phyloP scores from a whole-genome alignment of 2,113 vertebrate genomes.

The Halcyon senegalensis region DNA sequence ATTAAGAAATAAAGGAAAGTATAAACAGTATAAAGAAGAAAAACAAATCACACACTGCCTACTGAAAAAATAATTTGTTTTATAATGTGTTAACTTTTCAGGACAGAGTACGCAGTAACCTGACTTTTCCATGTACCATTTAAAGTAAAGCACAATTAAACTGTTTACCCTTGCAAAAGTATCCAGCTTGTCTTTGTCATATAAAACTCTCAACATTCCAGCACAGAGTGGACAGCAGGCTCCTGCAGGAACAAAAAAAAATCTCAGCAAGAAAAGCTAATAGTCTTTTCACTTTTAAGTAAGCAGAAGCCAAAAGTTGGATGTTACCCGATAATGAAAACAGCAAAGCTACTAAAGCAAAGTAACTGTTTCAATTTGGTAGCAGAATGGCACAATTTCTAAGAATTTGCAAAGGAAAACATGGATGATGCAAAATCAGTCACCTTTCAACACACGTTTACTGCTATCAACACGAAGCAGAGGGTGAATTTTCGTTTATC shows the following conservation, averaged over 20 bases:
- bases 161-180: constrained; percentile 88
- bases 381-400: background rate
- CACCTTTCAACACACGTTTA: background rate
- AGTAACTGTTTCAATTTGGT: background rate
- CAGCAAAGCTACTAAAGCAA: background rate
- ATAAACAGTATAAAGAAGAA: background rate
- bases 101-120: background rate
- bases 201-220: constrained; percentile 92
- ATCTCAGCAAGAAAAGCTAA: background rate
- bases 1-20: background rate
- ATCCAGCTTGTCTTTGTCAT: constrained; percentile 93
- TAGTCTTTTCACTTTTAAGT: background rate
- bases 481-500: background rate
- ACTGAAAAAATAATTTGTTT: background rate
- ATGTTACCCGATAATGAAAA: background rate
- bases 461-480: background rate
- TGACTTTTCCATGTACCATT: background rate
- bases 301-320: background rate
- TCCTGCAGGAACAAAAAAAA: constrained; percentile 73
- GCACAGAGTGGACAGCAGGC: constrained; percentile 96
- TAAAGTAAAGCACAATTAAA: background rate
- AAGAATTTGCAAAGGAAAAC: background rate
- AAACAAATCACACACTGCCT: background rate
- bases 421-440: background rate
- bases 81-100: background rate